Evolutionary conservation across 2,888 invertebrate species (phyloP).

Genomic region (Andrena bucephala): DNA sequence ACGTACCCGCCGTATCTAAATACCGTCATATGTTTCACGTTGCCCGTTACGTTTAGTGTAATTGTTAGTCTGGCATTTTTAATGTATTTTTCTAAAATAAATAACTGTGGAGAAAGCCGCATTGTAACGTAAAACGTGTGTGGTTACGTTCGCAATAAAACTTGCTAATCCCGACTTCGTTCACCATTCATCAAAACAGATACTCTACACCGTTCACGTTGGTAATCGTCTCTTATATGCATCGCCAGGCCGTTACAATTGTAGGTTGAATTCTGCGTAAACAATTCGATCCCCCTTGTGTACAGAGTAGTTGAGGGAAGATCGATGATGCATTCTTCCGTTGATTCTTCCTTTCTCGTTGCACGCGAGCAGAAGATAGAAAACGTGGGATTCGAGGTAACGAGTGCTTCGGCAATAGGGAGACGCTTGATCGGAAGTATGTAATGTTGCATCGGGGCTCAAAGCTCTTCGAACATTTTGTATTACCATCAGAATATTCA

Average conservation of each 20-base stretch:
- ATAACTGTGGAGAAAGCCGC: constrained; percentile 54
- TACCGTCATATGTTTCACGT: constrained; percentile 31
- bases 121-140: constrained; percentile 45
- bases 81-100: constrained; percentile 68
- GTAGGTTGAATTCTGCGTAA: constrained; percentile 10
- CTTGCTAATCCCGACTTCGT: constrained; percentile 34
- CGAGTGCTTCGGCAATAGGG: constrained; percentile 47
- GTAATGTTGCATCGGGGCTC: constrained; percentile 18
- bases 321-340: neutral
- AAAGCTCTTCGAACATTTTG: constrained; percentile 50
- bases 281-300: neutral
- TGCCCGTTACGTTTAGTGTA: constrained; percentile 54
- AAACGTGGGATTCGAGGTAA: constrained; percentile 17
- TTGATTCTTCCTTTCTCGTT: constrained; percentile 4
- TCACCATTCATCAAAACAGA: constrained; percentile 1
- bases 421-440: constrained; percentile 21
- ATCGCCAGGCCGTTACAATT: constrained; percentile 1
- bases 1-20: neutral
- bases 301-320: constrained; percentile 9
- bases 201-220: neutral
- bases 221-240: neutral
- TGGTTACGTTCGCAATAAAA: constrained; percentile 47
- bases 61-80: constrained; percentile 64
- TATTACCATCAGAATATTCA: constrained; percentile 32
- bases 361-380: constrained; percentile 23